Percentiles rank a stretch among this genome's conserved stretches.
These are phyloP conservation scores for crab-eating macaque (Macaca fascicularis) DNA, from an alignment of 2,113 vertebrate genomes.

Conservation along the genomic window DNA sequence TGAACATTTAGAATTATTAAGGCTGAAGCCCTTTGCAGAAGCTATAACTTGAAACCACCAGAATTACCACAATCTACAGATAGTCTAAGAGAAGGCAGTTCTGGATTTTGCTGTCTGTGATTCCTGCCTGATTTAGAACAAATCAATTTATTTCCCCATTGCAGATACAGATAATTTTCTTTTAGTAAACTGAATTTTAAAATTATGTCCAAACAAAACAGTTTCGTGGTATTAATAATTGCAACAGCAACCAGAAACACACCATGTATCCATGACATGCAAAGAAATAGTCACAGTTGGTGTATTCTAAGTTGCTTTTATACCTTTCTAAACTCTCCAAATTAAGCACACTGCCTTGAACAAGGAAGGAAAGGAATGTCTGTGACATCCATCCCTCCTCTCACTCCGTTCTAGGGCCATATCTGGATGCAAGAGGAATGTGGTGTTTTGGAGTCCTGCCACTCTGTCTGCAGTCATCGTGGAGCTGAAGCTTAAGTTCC, in stretches of 20 bases:
- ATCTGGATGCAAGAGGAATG: not conserved
- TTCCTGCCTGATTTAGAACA: not conserved
- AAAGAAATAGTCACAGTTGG: not conserved
- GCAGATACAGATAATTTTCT: not conserved
- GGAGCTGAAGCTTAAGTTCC: conserved; percentile 95
- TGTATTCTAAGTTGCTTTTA: conserved; percentile 2
- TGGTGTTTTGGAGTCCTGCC: accelerated
- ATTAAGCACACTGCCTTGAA: not conserved
- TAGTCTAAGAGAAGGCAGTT: not conserved
- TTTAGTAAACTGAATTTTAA: conserved; percentile 15
- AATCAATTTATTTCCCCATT: not conserved
- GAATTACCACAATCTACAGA: not conserved
- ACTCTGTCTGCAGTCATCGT: conserved; percentile 72
- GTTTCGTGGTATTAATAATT: not conserved
- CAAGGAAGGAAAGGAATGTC: conserved; percentile 40
- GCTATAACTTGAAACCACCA: not conserved
- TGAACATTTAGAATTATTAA: not conserved
- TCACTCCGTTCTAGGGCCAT: not conserved
- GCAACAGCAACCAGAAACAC: not conserved
- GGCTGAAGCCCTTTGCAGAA: not conserved
- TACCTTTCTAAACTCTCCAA: not conserved
- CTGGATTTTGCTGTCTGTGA: not conserved
- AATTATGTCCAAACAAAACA: not conserved
- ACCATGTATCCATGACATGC: not conserved
- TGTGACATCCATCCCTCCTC: not conserved